Conservation (phyloP, 92 coral and sea anemone species). For the Heliopora coerulea region DNA sequence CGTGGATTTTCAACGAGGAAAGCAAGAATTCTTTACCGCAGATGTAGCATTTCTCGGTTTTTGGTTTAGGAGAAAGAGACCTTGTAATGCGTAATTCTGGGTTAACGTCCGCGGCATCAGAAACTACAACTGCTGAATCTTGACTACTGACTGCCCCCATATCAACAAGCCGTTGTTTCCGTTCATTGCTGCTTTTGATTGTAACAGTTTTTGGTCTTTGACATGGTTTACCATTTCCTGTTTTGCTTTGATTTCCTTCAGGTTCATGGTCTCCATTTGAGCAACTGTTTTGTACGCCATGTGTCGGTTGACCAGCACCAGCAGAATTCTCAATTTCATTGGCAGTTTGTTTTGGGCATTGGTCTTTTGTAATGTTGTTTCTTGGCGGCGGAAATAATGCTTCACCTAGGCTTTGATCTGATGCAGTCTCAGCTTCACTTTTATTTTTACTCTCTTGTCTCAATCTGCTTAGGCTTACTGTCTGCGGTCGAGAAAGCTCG, state of each 20-base stretch:
- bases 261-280: conserved; percentile 25
- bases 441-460: conserved; percentile 1
- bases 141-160: conserved; percentile 13
- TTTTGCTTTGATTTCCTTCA: no score
- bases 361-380: conserved; percentile 5
- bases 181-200: conserved; percentile 14
- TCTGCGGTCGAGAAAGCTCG: conserved; percentile 32
- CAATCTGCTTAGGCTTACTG: conserved; percentile 46
- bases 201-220: conserved; percentile 34
- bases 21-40: conserved; percentile 95
- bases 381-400: conserved; percentile 7
- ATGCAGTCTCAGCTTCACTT: conserved; percentile 27
- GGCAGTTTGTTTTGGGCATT: conserved; percentile 40
- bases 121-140: background rate
- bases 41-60: conserved; percentile 79
- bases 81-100: background rate
- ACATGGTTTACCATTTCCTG: conserved; percentile 4
- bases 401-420: conserved; percentile 11
- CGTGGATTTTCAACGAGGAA: conserved; percentile 86
- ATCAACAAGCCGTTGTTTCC: conserved; percentile 23
- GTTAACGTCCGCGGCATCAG: background rate
- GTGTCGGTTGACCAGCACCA: conserved; percentile 36
- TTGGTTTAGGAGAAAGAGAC: conserved; percentile 62
- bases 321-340: background rate
- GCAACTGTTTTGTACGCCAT: conserved; percentile 5